Evolutionary conservation across 2,113 vertebrate genomes (phyloP).

Genomic region (Petrocephalus zakoni): DNA sequence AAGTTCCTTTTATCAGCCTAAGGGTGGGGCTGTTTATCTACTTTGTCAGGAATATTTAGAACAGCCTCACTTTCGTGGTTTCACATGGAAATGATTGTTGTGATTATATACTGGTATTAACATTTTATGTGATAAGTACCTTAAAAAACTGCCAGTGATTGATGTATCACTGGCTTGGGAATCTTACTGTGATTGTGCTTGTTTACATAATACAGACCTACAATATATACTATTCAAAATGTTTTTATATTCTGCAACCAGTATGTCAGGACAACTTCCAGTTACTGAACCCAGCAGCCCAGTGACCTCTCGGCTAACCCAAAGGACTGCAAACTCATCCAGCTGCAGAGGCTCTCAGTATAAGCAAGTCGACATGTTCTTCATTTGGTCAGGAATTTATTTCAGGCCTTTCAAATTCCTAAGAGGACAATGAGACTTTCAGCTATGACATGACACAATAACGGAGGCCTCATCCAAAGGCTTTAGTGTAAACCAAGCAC

Average conservation of each 20-base stretch:
- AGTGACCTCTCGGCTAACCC: not conserved
- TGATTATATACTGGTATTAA: not conserved
- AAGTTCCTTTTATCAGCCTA: not conserved
- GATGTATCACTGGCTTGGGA: not conserved
- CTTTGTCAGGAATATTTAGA: not conserved
- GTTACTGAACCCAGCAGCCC: not conserved
- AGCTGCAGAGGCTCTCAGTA: not conserved
- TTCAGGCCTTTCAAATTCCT: not conserved
- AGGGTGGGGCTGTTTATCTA: not conserved
- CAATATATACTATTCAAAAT: not conserved
- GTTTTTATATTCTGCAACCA: not conserved
- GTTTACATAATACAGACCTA: not conserved
- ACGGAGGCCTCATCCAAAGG: not conserved
- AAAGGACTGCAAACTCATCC: not conserved
- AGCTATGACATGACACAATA: not conserved
- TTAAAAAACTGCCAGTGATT: not conserved
- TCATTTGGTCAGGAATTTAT: not conserved
- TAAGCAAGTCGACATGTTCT: not conserved
- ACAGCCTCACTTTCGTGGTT: not conserved
- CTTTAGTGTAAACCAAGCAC: not conserved
- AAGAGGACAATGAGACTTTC: not conserved
- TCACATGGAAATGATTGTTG: not conserved
- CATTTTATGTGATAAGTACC: not conserved
- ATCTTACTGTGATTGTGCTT: not conserved
- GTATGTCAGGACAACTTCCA: not conserved